Conservation (phyloP, 1,140 invertebrate species). For the Cydia strobilella region DNA sequence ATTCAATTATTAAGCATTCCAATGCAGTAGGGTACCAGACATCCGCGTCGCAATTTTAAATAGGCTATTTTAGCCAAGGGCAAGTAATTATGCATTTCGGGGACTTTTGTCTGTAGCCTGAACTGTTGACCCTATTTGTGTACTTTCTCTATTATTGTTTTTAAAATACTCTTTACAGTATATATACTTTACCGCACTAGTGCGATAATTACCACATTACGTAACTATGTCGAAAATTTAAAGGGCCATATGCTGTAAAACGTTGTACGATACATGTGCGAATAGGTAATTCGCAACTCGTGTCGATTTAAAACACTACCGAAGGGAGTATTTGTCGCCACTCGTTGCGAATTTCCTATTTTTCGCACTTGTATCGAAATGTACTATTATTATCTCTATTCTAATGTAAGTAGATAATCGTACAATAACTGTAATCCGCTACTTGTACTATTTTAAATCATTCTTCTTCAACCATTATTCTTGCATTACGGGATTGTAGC, state of each 20-base stretch:
- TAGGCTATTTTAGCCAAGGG: constrained; percentile 6
- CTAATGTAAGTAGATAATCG: constrained; percentile 7
- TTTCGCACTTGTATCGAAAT: too few species aligned
- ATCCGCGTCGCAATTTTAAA: not conserved
- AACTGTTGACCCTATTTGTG: not conserved
- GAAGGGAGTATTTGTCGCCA: too few species aligned
- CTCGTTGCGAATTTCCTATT: too few species aligned
- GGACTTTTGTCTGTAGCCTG: not conserved
- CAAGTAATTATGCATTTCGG: not conserved
- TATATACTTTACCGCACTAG: too few species aligned
- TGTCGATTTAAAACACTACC: too few species aligned
- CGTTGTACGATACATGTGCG: too few species aligned
- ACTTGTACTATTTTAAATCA: constrained; percentile 39
- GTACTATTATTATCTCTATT: constrained; percentile 23
- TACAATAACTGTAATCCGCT: not conserved
- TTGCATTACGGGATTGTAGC: constrained; percentile 34
- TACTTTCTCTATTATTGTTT: constrained; percentile 11
- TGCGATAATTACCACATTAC: too few species aligned
- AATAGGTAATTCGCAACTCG: too few species aligned
- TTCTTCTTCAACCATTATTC: constrained; percentile 18
- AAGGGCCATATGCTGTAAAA: too few species aligned
- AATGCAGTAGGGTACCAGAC: constrained; percentile 39
- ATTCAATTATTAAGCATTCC: constrained; percentile 71
- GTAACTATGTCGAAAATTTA: too few species aligned
- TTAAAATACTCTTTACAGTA: constrained; percentile 10